Conservation (phyloP, 1,140 invertebrate genomes). For the Plutomurus gul region DNA sequence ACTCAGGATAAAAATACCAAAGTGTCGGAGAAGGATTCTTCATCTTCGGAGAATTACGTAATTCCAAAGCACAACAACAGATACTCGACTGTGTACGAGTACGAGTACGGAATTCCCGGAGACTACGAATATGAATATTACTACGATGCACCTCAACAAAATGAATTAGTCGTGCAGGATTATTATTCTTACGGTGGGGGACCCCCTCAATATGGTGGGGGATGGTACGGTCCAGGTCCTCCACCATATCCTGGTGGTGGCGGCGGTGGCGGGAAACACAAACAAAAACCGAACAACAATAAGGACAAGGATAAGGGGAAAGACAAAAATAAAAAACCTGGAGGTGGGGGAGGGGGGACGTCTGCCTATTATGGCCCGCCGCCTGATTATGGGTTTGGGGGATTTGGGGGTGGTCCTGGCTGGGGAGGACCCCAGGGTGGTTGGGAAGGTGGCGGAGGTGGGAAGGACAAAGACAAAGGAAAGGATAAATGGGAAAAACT, state of each 20-base stretch:
- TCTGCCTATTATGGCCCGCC: background rate
- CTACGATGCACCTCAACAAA: background rate
- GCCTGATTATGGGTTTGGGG: background rate
- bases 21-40: no score
- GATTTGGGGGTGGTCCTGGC: background rate
- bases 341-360: background rate
- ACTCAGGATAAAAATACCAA: no score
- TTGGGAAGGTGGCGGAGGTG: background rate
- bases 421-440: background rate
- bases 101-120: background rate
- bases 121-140: background rate
- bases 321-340: background rate
- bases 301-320: background rate
- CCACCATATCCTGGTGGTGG: background rate
- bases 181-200: background rate
- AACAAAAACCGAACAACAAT: background rate
- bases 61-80: background rate
- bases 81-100: background rate
- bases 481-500: constrained; percentile 10
- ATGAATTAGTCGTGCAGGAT: background rate
- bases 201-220: background rate
- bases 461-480: background rate
- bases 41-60: background rate
- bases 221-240: background rate
- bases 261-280: background rate